Evolutionary conservation across 2,797 vertebrate species (phyloP), one percentile per base, ranked within the genome.

Genomic region (Melanotaenia pygmaea): DNA sequence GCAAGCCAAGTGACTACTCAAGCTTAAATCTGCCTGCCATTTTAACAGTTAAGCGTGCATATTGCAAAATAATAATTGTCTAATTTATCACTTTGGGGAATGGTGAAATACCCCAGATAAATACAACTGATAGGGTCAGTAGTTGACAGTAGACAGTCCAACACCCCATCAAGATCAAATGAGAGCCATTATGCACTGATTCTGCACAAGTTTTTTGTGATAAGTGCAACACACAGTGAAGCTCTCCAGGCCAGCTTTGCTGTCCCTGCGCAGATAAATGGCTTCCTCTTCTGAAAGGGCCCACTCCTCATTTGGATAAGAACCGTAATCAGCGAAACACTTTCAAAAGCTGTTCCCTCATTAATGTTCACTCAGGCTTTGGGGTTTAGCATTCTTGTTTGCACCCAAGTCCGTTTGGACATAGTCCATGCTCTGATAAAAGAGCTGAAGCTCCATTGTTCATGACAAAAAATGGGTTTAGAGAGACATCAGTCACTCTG

Each of bases 271-370:
- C 77, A 92, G 93, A 94, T 91, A 93, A 92, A 93, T 78, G 71
- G 76, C 88, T 93, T 94, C 91, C 92, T 93, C 89, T 92, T 91
- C 77, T 92, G 72, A 91, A 93, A 93, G 75, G 86, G 88, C 88
- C 88, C 83, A 73, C 88, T 93, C 84, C 80, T 92, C 86, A 86
- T 89, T 87, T 84, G 90, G 90, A 91, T 85, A 89, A 93, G 87
- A 80, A 78, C 83, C 73, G 20, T 76, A 89, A 91, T 93, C 86
- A 89, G 84, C 76, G 70, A 84, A 92, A 91, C 86, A 85, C 81
- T 85, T 86, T 74, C 47, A 75, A 69, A 86, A 86, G 78, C 71
- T 59, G 83, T 82, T 73, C 64, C 72, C 81, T 91, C 87, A 90
- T 90, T 91, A 90, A 88, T 87, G 81, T 79, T 16, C 28, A 63